These are phyloP conservation scores for Phengaris arion DNA, from an alignment of 2,888 invertebrate genomes.

Conservation along the genomic window DNA sequence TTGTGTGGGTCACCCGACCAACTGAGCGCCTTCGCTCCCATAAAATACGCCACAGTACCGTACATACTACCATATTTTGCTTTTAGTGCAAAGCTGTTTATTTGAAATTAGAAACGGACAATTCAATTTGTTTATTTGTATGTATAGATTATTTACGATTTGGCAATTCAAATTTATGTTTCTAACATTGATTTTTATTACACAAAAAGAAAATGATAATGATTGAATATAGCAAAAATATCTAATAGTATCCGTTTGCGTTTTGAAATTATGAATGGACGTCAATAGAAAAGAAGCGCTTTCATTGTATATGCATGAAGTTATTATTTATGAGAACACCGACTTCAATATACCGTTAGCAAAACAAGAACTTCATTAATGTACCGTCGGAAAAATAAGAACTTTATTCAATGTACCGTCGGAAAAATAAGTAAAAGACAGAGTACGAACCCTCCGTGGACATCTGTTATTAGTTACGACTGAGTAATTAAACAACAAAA, in stretches of 20 bases:
- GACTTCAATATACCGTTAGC: neutral
- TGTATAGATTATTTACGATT: too few species aligned
- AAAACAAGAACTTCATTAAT: neutral
- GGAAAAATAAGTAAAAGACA: conserved; percentile 4
- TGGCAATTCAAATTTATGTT: too few species aligned
- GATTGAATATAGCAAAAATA: conserved; percentile 49
- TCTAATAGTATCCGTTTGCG: conserved; percentile 37
- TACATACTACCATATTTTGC: too few species aligned
- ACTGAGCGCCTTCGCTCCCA: too few species aligned
- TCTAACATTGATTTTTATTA: neutral
- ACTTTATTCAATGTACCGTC: conserved; percentile 5
- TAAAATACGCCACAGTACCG: too few species aligned
- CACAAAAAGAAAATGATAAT: neutral
- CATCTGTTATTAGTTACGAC: neutral
- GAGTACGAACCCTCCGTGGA: neutral
- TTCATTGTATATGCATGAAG: conserved; percentile 70
- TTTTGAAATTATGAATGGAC: conserved; percentile 49
- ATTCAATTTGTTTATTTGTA: too few species aligned
- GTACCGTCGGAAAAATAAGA: neutral
- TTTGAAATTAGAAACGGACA: too few species aligned
- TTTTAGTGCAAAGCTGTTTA: too few species aligned
- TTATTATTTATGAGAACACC: conserved; percentile 61
- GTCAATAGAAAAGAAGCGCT: conserved; percentile 46
- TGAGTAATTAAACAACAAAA: conserved; percentile 16
- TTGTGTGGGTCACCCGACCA: too few species aligned